Conservation (phyloP, 2,113 vertebrate genomes). For the Pycnonotus jocosus region DNA sequence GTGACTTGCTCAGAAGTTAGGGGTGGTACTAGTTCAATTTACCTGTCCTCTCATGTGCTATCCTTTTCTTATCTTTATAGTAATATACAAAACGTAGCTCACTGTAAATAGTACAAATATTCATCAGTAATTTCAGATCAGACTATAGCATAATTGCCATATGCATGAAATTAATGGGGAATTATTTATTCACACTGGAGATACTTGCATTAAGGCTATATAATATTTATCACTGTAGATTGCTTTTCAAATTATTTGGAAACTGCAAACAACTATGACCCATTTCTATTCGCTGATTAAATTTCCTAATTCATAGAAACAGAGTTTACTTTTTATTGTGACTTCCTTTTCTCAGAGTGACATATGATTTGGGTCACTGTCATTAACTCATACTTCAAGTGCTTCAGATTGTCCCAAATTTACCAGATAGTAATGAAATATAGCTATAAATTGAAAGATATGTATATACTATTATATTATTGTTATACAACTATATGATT, state of each 20-base stretch:
- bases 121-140: not conserved
- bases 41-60: not conserved
- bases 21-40: not conserved
- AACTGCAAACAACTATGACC: not conserved
- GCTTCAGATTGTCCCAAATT: not conserved
- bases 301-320: not conserved
- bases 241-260: not conserved
- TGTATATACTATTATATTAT: no score
- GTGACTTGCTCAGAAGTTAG: not conserved
- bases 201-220: not conserved
- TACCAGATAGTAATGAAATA: not conserved
- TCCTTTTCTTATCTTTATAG: not conserved
- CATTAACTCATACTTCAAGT: not conserved
- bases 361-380: not conserved
- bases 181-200: not conserved
- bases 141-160: not conserved
- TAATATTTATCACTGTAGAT: not conserved
- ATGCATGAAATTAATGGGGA: not conserved
- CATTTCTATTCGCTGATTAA: not conserved
- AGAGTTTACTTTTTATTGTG: not conserved
- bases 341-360: not conserved
- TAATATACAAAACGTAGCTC: not conserved
- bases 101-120: not conserved
- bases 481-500: not conserved
- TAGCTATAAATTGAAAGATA: not conserved